Conservation (phyloP, 2,113 vertebrate species). For the Gorsachius goisagi region DNA sequence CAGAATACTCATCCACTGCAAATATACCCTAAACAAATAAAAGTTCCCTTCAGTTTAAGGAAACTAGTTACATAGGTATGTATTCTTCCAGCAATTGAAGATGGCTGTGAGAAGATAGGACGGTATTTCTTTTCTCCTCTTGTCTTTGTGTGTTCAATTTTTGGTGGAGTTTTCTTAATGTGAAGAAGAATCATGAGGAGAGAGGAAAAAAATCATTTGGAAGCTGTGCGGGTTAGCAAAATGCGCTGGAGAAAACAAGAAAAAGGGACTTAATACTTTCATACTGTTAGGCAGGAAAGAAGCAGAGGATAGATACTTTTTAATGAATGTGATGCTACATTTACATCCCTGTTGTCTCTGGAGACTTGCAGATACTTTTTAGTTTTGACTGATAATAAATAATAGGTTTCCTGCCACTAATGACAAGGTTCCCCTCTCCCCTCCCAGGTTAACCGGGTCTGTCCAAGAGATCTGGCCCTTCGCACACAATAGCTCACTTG, state of each 20-base stretch:
- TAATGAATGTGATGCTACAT: neutral
- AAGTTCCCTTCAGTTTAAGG: neutral
- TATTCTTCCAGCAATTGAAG: neutral
- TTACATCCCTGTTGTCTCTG: neutral
- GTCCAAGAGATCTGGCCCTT: neutral
- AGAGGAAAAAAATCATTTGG: neutral
- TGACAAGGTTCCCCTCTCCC: neutral
- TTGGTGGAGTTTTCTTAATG: neutral
- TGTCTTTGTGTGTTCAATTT: neutral
- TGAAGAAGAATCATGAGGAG: neutral
- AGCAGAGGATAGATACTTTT: neutral
- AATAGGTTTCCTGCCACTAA: conserved; percentile 1
- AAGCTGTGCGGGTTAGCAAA: neutral
- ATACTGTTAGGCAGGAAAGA: neutral
- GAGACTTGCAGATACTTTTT: neutral
- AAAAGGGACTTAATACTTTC: neutral
- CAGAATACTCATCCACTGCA: neutral
- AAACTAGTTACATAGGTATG: neutral
- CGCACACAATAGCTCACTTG: neutral
- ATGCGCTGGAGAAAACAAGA: neutral
- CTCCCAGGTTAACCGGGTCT: neutral
- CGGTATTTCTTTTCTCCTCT: neutral
- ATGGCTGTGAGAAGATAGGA: neutral
- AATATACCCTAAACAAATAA: neutral
- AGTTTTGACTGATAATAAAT: conserved; percentile 16